Evolutionary conservation across 2,888 invertebrate species (phyloP).

Genomic region (Drosophila antonietae): DNA sequence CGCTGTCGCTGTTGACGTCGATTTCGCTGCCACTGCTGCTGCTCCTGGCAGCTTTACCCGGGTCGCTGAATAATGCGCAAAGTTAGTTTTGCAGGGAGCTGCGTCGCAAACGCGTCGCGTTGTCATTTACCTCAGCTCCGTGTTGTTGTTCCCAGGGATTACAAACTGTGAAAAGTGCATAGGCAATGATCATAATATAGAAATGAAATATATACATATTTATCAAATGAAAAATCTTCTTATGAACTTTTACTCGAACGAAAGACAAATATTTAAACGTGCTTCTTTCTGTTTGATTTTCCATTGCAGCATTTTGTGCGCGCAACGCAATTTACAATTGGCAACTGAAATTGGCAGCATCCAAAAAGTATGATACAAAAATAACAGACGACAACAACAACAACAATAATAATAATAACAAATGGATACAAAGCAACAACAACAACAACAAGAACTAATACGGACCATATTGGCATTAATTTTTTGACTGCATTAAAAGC

Average conservation of each 20-base stretch:
- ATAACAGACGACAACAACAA: conserved; percentile 44
- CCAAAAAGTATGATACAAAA: conserved; percentile 73
- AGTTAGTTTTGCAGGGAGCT: conserved; percentile 78
- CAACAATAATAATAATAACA: conserved; percentile 13
- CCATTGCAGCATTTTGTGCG: conserved; percentile 68
- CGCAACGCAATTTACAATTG: conserved; percentile 42
- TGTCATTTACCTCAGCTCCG: conserved; percentile 17
- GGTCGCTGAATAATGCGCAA: conserved; percentile 80
- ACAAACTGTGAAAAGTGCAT: conserved; percentile 27
- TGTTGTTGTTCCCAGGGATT: neutral
- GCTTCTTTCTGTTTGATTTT: neutral
- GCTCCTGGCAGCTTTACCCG: conserved; percentile 65
- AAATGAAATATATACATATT: neutral
- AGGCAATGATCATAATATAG: conserved; percentile 8
- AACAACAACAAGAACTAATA: conserved; percentile 18
- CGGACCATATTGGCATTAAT: conserved; percentile 40
- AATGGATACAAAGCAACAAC: conserved; percentile 19
- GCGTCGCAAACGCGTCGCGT: conserved; percentile 71
- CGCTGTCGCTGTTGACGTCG: conserved; percentile 12
- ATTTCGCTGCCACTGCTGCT: conserved; percentile 7
- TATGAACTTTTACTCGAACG: neutral
- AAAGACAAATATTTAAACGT: conserved; percentile 10
- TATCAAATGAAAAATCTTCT: neutral
- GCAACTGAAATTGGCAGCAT: conserved; percentile 54
- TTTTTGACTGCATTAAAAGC: conserved; percentile 39